phyloP scores from a whole-genome alignment of 2,113 vertebrate genomes.

The Callospermophilus lateralis region DNA sequence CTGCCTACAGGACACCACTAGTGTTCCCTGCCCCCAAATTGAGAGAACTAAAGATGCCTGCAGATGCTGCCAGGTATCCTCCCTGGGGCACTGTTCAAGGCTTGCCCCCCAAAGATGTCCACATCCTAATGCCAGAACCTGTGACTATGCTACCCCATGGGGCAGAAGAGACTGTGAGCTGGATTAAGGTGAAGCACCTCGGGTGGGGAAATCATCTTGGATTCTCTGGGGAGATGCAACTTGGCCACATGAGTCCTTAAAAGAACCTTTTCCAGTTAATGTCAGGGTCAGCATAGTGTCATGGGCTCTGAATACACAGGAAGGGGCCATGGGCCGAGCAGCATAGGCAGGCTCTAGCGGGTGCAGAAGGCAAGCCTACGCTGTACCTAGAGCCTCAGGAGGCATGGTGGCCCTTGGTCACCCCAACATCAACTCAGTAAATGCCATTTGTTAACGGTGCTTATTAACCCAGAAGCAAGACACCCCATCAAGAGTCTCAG shows the following conservation, averaged over 20 bases:
- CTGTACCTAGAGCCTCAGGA: not conserved
- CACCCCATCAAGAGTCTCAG: not conserved
- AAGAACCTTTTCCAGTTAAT: not conserved
- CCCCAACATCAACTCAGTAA: accelerated
- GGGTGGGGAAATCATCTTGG: not conserved
- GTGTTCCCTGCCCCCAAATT: no score
- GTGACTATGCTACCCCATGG: not conserved
- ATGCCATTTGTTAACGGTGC: accelerated
- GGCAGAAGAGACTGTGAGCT: not conserved
- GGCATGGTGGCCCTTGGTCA: not conserved
- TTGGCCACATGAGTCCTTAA: not conserved
- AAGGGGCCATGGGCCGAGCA: not conserved
- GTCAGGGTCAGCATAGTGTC: not conserved
- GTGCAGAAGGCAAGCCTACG: not conserved
- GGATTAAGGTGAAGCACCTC: not conserved
- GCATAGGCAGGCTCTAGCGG: not conserved
- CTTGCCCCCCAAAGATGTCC: not conserved
- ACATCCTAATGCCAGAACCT: not conserved
- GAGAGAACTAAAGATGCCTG: not conserved
- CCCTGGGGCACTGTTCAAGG: not conserved
- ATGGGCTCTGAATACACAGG: not conserved
- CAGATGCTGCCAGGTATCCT: no score
- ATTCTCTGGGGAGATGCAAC: not conserved
- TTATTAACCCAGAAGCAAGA: not conserved
- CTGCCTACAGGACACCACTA: not conserved